Percentiles rank a stretch among this genome's conserved stretches.
Conservation (phyloP, 2,113 vertebrate species). For the Esox niger region DNA sequence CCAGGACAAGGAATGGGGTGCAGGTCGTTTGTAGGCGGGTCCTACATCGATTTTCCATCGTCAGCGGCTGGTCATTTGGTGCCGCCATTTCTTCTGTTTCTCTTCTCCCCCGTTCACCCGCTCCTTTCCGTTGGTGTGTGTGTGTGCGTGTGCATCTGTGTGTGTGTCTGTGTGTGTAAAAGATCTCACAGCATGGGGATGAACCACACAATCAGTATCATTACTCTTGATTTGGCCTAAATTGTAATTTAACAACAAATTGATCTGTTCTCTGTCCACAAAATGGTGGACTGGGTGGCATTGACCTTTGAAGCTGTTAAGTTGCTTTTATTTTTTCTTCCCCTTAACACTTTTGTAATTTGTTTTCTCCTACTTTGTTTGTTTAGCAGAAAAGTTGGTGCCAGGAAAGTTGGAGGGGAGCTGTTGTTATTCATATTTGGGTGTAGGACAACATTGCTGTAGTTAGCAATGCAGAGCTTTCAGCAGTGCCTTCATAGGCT, state of each 20-base stretch:
- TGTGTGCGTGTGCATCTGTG: too few species aligned
- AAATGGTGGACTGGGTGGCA: neutral
- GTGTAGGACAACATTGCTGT: too few species aligned
- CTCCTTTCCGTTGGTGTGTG: too few species aligned
- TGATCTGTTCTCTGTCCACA: constrained; percentile 40
- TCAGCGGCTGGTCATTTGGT: constrained; percentile 51
- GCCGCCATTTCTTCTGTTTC: too few species aligned
- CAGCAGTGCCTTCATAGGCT: too few species aligned
- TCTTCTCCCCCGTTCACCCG: too few species aligned
- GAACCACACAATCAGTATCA: constrained; percentile 51
- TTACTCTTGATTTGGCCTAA: constrained; percentile 65
- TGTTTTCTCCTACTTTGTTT: neutral
- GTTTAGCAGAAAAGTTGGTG: too few species aligned
- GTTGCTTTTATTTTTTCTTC: constrained; percentile 54
- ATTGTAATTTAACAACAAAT: constrained; percentile 70
- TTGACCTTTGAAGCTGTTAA: constrained; percentile 55
- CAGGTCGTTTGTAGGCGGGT: too few species aligned
- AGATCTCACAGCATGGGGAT: constrained; percentile 44
- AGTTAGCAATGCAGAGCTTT: too few species aligned
- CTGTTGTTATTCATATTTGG: too few species aligned
- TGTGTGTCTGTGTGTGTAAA: neutral
- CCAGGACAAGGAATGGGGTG: too few species aligned
- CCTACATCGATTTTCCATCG: constrained; percentile 57
- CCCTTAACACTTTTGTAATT: constrained; percentile 26
- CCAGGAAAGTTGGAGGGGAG: too few species aligned